These are phyloP conservation scores for Poecilia wingei DNA, from an alignment of 2,797 vertebrate genomes.

Conservation along the genomic window DNA sequence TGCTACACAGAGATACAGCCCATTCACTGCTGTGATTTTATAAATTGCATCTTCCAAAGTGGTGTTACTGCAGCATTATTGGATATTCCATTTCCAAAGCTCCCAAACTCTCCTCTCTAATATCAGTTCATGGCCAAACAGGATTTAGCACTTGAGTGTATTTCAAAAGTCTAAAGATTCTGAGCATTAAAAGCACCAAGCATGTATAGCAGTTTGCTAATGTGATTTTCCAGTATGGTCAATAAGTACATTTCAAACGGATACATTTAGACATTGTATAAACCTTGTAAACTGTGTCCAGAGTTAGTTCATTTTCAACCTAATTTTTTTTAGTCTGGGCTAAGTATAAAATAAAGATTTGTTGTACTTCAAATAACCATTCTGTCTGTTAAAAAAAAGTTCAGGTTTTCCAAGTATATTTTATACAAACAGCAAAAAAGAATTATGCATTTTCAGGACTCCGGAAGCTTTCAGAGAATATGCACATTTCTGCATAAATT, in stretches of 20 bases:
- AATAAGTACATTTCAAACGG: slow-evolving; percentile 54
- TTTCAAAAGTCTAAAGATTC: slow-evolving; percentile 48
- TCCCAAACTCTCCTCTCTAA: slow-evolving; percentile 15
- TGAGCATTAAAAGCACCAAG: slow-evolving; percentile 53
- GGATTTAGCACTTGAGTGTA: slow-evolving; percentile 44
- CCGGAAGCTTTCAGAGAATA: slow-evolving; percentile 20
- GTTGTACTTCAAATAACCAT: background rate
- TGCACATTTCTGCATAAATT: slow-evolving; percentile 13
- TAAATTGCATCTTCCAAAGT: slow-evolving; percentile 17
- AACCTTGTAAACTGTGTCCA: slow-evolving; percentile 28
- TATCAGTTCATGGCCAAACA: slow-evolving; percentile 42
- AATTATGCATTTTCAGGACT: slow-evolving; percentile 29
- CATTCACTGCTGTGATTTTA: slow-evolving; percentile 15
- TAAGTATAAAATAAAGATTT: background rate
- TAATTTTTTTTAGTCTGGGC: background rate
- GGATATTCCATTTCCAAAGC: slow-evolving; percentile 29
- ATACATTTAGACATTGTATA: slow-evolving; percentile 45
- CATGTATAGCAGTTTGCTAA: slow-evolving; percentile 47
- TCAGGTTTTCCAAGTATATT: slow-evolving; percentile 7
- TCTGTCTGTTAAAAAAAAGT: background rate
- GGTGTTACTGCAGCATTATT: slow-evolving; percentile 10
- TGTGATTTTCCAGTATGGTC: slow-evolving; percentile 55
- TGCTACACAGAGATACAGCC: background rate
- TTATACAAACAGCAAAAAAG: slow-evolving; percentile 4
- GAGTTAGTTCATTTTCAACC: slow-evolving; percentile 42